Evolutionary conservation across 2,797 vertebrate species (phyloP), one percentile per base, ranked within the genome.

Genomic region (Pelochelys cantorii): DNA sequence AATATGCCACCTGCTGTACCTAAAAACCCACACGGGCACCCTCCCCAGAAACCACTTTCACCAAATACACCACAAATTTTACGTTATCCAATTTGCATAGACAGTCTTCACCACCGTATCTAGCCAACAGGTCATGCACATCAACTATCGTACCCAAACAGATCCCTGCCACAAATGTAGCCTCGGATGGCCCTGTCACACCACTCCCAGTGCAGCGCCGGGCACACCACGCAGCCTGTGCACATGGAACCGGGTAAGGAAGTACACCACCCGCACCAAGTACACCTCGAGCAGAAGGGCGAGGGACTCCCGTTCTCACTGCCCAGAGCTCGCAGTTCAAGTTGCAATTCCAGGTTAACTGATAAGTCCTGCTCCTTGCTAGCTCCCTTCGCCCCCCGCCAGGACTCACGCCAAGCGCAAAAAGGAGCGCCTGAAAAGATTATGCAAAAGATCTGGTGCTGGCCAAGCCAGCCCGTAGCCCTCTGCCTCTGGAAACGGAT

Each of bases 391-490:
- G 48, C 22, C n/a, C 3, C 1, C 12, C 9, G 52, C 22, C 42
- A 13, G 80, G 77, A 7, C 31, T 71, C n/a, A 85, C 62, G 27
- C 42, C 57, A 83, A 0, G 13, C 17, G 55, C 0, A 27, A 37
- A 6, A 6, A 23, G 37, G 7, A n/a, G 7, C 71, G 62, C 80
- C 34, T 77, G 83, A 2, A 53, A 52, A 5, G 53, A 62, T 8
- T 79, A 87, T 56, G 90, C 92, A 60, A 34, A 94, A 14, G 68
- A 88, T 94, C 83, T 48, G 93, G 68, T 2, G 54, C 74, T 84
- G 4, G 53, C 82, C 29, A 56, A 90, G 57, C 12, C 31, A 8
- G 14, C 81, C 77, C 54, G 3, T 6, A 55, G 74, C 18, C 78
- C 22, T 11, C 5, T 1, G 27, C 8, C 2, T 23, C 48, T 10